Evolutionary conservation across 2,797 vertebrate species (phyloP).

Genomic region (Threskiornis aethiopicus): DNA sequence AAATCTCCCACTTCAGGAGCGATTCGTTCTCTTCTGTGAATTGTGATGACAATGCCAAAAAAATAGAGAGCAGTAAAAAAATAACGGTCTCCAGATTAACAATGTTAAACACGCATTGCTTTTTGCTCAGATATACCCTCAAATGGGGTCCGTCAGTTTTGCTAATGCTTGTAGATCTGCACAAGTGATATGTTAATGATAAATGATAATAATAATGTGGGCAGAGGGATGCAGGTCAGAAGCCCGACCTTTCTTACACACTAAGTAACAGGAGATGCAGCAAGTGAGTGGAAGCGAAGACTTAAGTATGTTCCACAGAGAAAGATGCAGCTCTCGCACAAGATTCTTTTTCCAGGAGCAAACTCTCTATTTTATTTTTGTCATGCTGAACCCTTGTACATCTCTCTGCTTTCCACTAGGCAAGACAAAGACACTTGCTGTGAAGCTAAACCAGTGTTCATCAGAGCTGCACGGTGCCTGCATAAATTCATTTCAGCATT

Average conservation of each 20-base stretch:
- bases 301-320: not conserved
- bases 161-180: not conserved
- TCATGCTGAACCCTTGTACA: not conserved
- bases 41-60: not conserved
- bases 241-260: not conserved
- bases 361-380: not conserved
- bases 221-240: not conserved
- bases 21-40: not conserved
- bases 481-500: not conserved
- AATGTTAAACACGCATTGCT: not conserved
- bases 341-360: not conserved
- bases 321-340: not conserved
- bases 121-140: not conserved
- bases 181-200: not conserved
- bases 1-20: not conserved
- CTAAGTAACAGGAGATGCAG: not conserved
- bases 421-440: not conserved
- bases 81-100: not conserved
- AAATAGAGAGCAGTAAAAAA: not conserved
- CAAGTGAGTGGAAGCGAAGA: not conserved
- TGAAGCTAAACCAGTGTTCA: not conserved
- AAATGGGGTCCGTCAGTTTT: not conserved
- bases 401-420: not conserved
- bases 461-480: not conserved
- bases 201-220: not conserved